Evolutionary conservation across 2,113 vertebrate genomes (phyloP), one percentile per base, ranked within the genome.

Genomic region (Varanus salvator): DNA sequence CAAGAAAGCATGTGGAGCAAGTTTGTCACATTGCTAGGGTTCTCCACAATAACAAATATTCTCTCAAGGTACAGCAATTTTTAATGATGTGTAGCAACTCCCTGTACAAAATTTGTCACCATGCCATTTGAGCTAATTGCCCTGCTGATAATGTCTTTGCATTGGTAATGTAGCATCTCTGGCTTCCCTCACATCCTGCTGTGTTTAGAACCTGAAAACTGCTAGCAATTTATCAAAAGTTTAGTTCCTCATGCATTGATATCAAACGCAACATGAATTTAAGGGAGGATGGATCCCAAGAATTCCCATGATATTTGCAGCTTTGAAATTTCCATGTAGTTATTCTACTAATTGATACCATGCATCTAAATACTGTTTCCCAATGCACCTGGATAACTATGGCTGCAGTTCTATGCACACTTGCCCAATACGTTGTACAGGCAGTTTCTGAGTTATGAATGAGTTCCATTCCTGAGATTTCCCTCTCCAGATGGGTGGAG

Each of bases 321-420:
- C 60, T 94, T 94, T 77, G 93, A 90, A 88, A 83, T 91, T 91
- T 96, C 91, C 88, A 81, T 89, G 90, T 92, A 86, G 17, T 88
- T 93, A 89, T 82, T 68, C 88, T 91, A 0, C 85, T 85, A 95
- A 94, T 92, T 93, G 93, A 94, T 92, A 93, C 84, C 71, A 93
- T 75, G 83, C 85, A 89, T 92, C 82, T 93, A 93, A 95, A 94
- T 92, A 68, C 12, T 92, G 60, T 89, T 91, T 95, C 94, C 90
- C 75, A 89, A 89, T 54, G 31, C 23, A 74, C 86, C 94, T 74
- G 87, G 74, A 88, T 91, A 77, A 94, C 91, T 95, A 8, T 17
- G 31, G n/a, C 5, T 92, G 90, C 50, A 94, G 11, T 4, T 81
- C 38, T 25, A 2, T 77, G 23, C 60, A 64, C 60, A 64, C 17